Evolutionary conservation across 2,888 invertebrate species (phyloP).

Genomic region (Laspeyria flexula): DNA sequence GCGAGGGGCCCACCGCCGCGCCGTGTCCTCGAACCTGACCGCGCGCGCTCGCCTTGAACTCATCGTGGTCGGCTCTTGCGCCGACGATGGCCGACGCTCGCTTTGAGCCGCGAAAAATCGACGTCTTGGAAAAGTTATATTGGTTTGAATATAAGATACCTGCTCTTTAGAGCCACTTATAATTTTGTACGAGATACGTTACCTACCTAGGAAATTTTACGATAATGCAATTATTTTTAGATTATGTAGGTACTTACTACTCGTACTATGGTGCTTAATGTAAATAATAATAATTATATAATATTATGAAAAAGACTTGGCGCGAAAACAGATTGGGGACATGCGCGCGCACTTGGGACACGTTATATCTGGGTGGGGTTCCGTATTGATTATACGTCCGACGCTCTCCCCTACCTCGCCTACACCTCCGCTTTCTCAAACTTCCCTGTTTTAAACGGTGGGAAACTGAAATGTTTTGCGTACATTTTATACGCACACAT

Average conservation of each 20-base stretch:
- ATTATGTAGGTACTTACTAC: background rate
- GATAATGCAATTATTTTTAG: background rate
- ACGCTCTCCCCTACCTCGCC: conserved; percentile 58
- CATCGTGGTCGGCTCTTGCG: conserved; percentile 72
- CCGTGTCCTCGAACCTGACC: conserved; percentile 85
- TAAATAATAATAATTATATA: no score
- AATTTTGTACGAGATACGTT: background rate
- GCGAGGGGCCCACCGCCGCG: conserved; percentile 69
- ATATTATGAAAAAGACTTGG: conserved; percentile 49
- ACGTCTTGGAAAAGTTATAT: conserved; percentile 53
- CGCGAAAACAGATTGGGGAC: conserved; percentile 56
- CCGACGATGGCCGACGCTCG: conserved; percentile 60
- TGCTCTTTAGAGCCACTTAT: background rate
- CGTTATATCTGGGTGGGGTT: conserved; percentile 59
- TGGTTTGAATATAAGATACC: background rate
- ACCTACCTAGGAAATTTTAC: no score
- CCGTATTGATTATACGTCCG: conserved; percentile 76
- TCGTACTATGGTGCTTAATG: no score
- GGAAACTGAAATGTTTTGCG: conserved; percentile 59
- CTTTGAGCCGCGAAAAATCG: conserved; percentile 65
- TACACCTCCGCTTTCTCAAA: conserved; percentile 47
- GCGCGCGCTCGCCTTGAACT: conserved; percentile 84
- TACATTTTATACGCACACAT: conserved; percentile 16
- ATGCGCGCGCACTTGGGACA: conserved; percentile 70
- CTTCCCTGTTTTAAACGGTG: conserved; percentile 56